Evolutionary conservation across 2,888 invertebrate species (phyloP).

Genomic region (Melieria crassipennis): DNA sequence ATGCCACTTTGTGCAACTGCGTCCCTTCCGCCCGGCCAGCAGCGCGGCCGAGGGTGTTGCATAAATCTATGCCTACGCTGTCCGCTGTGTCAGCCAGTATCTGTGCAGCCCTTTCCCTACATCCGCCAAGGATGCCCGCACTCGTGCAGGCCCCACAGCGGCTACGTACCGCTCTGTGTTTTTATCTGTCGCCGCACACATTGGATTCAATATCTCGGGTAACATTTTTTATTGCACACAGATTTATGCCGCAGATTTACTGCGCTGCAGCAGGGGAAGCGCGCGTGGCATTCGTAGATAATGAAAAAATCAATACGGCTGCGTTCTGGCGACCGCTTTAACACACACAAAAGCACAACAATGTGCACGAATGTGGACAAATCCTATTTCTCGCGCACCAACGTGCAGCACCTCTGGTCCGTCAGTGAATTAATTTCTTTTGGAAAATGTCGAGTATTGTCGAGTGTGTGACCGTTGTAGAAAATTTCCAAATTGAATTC

Average conservation of each 20-base stretch:
- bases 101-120: background rate
- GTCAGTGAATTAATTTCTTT: no score
- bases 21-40: conserved; percentile 17
- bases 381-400: no score
- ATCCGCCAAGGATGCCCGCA: background rate
- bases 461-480: no score
- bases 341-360: conserved; percentile 22
- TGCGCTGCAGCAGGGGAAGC: background rate
- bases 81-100: background rate
- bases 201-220: conserved; percentile 58
- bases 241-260: conserved; percentile 50
- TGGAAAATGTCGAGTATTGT: no score
- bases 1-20: background rate
- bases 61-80: conserved; percentile 34
- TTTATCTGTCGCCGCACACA: conserved; percentile 37
- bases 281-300: conserved; percentile 30
- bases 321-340: background rate
- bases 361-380: background rate
- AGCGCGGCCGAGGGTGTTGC: conserved; percentile 25
- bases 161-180: background rate
- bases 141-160: background rate
- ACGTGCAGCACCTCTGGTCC: no score
- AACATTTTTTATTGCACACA: conserved; percentile 56
- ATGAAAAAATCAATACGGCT: conserved; percentile 27
- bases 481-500: no score